phyloP scores from a whole-genome alignment of 2,797 vertebrate genomes.

The Spondyliosoma cantharus region DNA sequence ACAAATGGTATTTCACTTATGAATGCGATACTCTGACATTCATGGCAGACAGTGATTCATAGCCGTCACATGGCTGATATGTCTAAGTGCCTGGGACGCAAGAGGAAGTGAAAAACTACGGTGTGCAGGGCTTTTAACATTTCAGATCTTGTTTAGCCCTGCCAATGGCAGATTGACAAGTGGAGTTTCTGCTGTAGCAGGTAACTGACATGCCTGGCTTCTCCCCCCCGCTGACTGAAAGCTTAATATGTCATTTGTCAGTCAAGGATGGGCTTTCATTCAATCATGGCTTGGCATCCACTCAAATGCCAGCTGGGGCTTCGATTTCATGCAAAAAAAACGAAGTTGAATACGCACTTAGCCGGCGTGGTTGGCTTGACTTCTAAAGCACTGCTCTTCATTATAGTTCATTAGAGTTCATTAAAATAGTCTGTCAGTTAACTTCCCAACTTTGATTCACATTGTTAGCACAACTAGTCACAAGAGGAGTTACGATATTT shows the following conservation, averaged over 20 bases:
- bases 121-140: slow-evolving; percentile 81
- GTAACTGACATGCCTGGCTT: slow-evolving; percentile 86
- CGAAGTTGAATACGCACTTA: slow-evolving; percentile 67
- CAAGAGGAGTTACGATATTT: slow-evolving; percentile 71
- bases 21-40: slow-evolving; percentile 82
- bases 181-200: slow-evolving; percentile 83
- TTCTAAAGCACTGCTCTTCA: slow-evolving; percentile 61
- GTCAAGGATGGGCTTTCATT: slow-evolving; percentile 87
- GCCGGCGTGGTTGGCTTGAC: slow-evolving; percentile 52
- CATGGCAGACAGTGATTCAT: slow-evolving; percentile 82
- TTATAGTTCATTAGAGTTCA: slow-evolving; percentile 30
- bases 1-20: slow-evolving; percentile 81
- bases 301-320: slow-evolving; percentile 79
- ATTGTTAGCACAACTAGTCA: slow-evolving; percentile 41
- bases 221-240: slow-evolving; percentile 83
- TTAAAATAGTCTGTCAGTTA: slow-evolving; percentile 58
- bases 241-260: slow-evolving; percentile 90
- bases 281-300: slow-evolving; percentile 82
- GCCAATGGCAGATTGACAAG: slow-evolving; percentile 85
- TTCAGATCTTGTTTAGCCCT: slow-evolving; percentile 87
- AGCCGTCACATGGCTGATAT: slow-evolving; percentile 80
- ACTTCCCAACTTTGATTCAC: slow-evolving; percentile 54
- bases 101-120: slow-evolving; percentile 77
- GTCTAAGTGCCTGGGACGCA: slow-evolving; percentile 80
- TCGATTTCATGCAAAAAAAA: slow-evolving; percentile 78